phyloP scores from a whole-genome alignment of 64 coral and sea anemone genomes.

The Catalaphyllia jardinei region DNA sequence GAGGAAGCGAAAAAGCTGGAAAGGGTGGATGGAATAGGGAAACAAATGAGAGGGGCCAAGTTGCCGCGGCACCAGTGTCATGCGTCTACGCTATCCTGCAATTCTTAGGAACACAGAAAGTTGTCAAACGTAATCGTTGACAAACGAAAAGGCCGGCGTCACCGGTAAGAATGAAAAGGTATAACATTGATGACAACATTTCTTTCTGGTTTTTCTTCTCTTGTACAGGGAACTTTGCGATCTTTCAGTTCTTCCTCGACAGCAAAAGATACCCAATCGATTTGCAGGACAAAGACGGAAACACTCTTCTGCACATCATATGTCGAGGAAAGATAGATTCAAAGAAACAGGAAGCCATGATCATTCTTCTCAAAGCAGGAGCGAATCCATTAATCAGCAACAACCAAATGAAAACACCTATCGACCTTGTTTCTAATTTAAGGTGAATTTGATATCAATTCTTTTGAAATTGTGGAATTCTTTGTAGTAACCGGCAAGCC shows the following conservation, averaged over 20 bases:
- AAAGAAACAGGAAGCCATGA: conserved; percentile 25
- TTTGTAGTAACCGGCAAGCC: too few species aligned
- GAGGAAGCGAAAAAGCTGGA: too few species aligned
- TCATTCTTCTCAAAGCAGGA: neutral
- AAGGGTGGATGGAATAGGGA: too few species aligned
- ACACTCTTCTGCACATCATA: conserved; percentile 55
- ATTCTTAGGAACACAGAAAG: too few species aligned
- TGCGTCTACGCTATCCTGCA: too few species aligned
- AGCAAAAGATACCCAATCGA: neutral
- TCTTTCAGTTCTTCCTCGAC: neutral
- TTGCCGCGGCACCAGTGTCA: too few species aligned
- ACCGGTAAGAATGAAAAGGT: too few species aligned
- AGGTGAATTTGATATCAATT: neutral
- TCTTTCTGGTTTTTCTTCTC: neutral
- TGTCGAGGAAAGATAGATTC: conserved; percentile 46
- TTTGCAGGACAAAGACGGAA: conserved; percentile 38
- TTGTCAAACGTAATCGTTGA: too few species aligned
- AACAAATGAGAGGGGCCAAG: too few species aligned
- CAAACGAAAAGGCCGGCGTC: too few species aligned
- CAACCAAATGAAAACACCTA: neutral
- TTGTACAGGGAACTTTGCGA: neutral
- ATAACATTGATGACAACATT: neutral
- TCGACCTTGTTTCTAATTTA: neutral
- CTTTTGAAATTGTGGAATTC: neutral
- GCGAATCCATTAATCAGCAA: neutral